These are phyloP conservation scores for Coreoperca whiteheadi DNA, from an alignment of 2,113 vertebrate species.

Conservation along the genomic window DNA sequence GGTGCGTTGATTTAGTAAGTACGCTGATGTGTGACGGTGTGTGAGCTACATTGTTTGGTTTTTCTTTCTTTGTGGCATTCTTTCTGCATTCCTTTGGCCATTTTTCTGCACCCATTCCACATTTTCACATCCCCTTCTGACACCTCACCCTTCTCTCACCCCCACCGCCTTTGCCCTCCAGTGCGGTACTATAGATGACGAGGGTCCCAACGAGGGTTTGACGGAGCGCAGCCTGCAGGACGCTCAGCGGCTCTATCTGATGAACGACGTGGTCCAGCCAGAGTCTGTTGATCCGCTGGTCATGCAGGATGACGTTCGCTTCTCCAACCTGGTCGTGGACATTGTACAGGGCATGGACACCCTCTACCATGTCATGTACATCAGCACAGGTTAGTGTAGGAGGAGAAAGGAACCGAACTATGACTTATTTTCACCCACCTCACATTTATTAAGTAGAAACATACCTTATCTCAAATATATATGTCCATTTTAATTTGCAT, in stretches of 20 bases:
- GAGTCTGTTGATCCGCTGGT: conserved; percentile 93
- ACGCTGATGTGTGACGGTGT: neutral
- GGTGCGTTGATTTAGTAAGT: conserved; percentile 12
- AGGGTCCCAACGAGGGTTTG: conserved; percentile 92
- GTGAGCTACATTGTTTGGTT: neutral
- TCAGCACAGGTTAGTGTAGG: conserved; percentile 90
- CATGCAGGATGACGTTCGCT: conserved; percentile 95
- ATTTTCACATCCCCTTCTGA: neutral
- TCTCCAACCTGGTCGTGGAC: conserved; percentile 96
- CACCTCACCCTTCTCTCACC: neutral
- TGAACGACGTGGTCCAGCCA: conserved; percentile 97
- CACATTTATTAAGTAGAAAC: neutral
- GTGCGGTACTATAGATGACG: conserved; percentile 93
- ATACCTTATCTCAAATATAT: neutral
- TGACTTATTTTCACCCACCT: neutral
- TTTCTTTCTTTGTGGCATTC: neutral
- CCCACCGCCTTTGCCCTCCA: conserved; percentile 56
- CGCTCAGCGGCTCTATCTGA: conserved; percentile 94
- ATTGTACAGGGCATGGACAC: conserved; percentile 97
- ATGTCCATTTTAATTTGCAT: neutral
- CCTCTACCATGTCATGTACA: conserved; percentile 97
- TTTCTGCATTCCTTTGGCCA: neutral
- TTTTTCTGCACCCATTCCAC: neutral
- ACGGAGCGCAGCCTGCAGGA: conserved; percentile 98
- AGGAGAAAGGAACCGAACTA: neutral